A percentile compares a stretch with the other conserved stretches of the same genome.
Evolutionary conservation across 1,140 invertebrate species (phyloP).

Genomic region (Apis dorsata): DNA sequence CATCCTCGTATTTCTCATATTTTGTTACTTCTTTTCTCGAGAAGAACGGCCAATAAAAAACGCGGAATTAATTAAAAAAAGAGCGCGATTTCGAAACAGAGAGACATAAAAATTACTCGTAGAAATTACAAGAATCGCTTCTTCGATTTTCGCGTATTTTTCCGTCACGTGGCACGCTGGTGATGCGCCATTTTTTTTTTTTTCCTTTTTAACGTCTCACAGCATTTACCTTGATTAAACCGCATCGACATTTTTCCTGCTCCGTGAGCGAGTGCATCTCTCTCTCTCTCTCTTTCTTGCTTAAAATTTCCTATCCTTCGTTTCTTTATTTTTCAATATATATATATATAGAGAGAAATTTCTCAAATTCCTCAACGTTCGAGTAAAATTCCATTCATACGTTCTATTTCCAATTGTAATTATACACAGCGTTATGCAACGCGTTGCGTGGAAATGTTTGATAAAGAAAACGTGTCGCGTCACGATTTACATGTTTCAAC

Average conservation of each 20-base stretch:
- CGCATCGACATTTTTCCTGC: constrained; percentile 17
- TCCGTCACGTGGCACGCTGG: neutral
- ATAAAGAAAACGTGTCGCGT: no score
- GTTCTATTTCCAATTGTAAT: no score
- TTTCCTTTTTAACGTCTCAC: neutral
- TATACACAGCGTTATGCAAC: no score
- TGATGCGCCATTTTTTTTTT: neutral
- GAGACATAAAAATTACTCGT: constrained; percentile 21
- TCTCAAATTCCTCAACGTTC: no score
- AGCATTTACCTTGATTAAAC: constrained; percentile 14
- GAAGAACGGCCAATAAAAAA: neutral
- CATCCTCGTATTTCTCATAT: no score
- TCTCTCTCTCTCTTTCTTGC: neutral
- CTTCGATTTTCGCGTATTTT: constrained; percentile 37
- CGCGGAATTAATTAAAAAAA: constrained; percentile 32
- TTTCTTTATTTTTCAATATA: neutral
- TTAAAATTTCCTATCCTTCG: neutral
- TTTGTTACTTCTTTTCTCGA: neutral
- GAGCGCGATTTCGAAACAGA: neutral
- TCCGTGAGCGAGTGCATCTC: neutral
- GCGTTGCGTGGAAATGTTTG: no score
- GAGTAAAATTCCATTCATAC: no score
- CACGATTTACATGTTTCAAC: no score
- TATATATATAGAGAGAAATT: no score
- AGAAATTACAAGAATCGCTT: constrained; percentile 34